Conservation (phyloP, 2,113 vertebrate genomes). For the Notarius quadriscutis region DNA sequence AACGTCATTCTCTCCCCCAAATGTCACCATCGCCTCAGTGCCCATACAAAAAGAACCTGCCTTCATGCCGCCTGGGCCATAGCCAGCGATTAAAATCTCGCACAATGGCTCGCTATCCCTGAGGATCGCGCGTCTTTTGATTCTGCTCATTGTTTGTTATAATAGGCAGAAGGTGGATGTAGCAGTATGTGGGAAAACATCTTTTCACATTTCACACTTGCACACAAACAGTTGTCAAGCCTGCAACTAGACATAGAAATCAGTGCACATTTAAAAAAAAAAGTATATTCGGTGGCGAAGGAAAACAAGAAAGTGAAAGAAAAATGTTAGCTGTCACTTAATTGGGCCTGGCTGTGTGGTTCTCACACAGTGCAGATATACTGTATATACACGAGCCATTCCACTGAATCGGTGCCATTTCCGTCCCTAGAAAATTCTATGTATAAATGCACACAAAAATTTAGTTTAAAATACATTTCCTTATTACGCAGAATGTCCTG, state of each 20-base stretch:
- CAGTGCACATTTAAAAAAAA: conserved; percentile 17
- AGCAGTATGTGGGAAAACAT: conserved; percentile 28
- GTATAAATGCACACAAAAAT: too few relatives aligned
- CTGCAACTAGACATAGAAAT: conserved; percentile 2
- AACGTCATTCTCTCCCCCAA: conserved; percentile 57
- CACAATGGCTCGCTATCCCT: conserved; percentile 53
- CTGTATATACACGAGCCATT: too few relatives aligned
- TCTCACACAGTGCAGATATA: neutral
- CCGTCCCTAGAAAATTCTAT: too few relatives aligned
- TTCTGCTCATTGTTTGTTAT: conserved; percentile 52
- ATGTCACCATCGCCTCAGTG: conserved; percentile 57
- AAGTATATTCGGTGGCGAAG: neutral
- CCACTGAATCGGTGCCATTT: too few relatives aligned
- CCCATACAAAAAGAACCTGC: conserved; percentile 56
- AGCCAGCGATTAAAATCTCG: conserved; percentile 58
- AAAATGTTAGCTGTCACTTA: conserved; percentile 59
- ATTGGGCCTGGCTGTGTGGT: conserved; percentile 44
- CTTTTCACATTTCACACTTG: conserved; percentile 27
- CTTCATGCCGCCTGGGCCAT: conserved; percentile 42
- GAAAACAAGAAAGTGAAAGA: conserved; percentile 47
- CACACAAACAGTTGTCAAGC: conserved; percentile 25
- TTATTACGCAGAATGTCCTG: too few relatives aligned
- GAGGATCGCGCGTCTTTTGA: conserved; percentile 45
- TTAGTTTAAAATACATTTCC: too few relatives aligned
- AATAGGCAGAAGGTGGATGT: conserved; percentile 44